Percentiles rank a stretch among this genome's conserved stretches.
These are phyloP conservation scores for Malaclemys terrapin DNA, from an alignment of 2,113 vertebrate species.

Conservation along the genomic window DNA sequence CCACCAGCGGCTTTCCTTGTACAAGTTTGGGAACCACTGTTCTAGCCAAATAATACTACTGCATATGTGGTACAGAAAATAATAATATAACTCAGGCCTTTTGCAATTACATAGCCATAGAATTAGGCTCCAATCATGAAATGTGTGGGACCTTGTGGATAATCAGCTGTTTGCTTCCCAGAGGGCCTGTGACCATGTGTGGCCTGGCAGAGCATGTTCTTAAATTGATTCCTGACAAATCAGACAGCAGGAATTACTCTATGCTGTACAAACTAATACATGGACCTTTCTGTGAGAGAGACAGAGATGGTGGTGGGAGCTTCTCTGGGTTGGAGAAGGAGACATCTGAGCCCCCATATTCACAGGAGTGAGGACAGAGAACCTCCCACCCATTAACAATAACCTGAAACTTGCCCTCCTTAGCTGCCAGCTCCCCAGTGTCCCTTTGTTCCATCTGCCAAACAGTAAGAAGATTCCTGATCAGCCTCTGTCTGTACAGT, in stretches of 20 bases:
- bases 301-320: not conserved
- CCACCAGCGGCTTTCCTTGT: too few species aligned
- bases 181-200: not conserved
- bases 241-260: not conserved
- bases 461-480: not conserved
- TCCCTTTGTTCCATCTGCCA: not conserved
- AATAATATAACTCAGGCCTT: not conserved
- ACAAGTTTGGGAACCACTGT: too few species aligned
- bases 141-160: not conserved
- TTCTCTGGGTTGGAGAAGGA: not conserved
- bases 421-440: not conserved
- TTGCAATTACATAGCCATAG: not conserved
- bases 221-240: not conserved
- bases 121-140: not conserved
- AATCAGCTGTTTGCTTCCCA: not conserved
- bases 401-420: not conserved
- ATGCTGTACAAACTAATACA: fast-evolving
- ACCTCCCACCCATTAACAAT: not conserved
- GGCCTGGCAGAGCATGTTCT: not conserved
- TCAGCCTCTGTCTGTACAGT: not conserved
- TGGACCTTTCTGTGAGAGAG: not conserved
- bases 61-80: not conserved
- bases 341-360: not conserved
- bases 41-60: not conserved
- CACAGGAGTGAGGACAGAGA: not conserved